These are phyloP conservation scores for Riparia riparia DNA, from an alignment of 2,113 vertebrate genomes.

Conservation along the genomic window DNA sequence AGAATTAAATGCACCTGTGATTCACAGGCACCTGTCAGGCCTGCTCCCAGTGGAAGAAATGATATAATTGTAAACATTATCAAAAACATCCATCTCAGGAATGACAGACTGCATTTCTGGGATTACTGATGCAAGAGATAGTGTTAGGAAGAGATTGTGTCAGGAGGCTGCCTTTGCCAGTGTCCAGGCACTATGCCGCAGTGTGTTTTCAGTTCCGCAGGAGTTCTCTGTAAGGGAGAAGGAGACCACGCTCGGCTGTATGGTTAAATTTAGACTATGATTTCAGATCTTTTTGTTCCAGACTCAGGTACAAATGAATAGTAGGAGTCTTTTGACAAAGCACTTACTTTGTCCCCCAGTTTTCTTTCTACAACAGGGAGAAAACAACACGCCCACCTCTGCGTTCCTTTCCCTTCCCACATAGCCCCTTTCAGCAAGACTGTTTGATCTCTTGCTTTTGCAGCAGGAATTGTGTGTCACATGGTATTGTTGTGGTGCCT, in stretches of 20 bases:
- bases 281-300: neutral
- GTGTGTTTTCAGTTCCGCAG: neutral
- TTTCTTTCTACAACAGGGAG: neutral
- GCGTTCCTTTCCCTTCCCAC: neutral
- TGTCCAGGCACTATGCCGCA: neutral
- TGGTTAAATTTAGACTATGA: neutral
- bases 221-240: neutral
- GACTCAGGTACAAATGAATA: neutral
- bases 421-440: neutral
- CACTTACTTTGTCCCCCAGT: neutral
- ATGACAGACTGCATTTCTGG: neutral
- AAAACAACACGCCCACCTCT: rapidly evolving
- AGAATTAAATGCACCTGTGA: conserved; percentile 11
- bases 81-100: neutral
- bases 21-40: neutral
- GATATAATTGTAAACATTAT: conserved; percentile 8
- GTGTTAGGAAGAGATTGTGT: neutral
- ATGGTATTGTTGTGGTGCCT: neutral
- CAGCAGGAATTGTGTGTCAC: neutral
- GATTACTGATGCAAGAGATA: neutral
- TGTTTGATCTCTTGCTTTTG: neutral
- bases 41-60: neutral
- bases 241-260: neutral
- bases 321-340: neutral
- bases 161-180: neutral